Percentiles rank a stretch among this genome's conserved stretches.
Evolutionary conservation across 1,140 invertebrate species (phyloP).

Genomic region (Magallana ariakensis): DNA sequence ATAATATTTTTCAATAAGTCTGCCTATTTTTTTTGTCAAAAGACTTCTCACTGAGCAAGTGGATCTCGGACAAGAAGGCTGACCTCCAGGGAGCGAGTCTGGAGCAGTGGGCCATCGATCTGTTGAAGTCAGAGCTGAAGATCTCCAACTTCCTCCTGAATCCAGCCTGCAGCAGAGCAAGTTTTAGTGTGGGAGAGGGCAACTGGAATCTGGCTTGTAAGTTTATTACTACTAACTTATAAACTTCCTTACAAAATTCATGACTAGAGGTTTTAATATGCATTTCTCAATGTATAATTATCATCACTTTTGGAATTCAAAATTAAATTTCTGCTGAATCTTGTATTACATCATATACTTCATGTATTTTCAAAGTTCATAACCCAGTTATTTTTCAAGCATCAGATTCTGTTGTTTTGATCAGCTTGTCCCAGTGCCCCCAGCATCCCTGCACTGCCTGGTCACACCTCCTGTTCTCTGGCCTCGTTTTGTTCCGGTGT

Average conservation of each 20-base stretch:
- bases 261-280: too few relatives aligned
- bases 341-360: too few relatives aligned
- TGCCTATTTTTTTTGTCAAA: neutral
- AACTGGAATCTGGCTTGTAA: conserved; percentile 51
- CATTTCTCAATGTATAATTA: too few relatives aligned
- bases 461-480: conserved; percentile 39
- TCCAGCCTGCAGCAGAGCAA: conserved; percentile 34
- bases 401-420: neutral
- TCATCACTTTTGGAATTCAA: too few relatives aligned
- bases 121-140: conserved; percentile 45
- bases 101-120: conserved; percentile 36
- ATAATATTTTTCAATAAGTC: neutral
- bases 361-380: too few relatives aligned
- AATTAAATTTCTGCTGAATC: too few relatives aligned
- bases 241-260: too few relatives aligned
- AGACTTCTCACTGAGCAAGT: conserved; percentile 26
- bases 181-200: conserved; percentile 4
- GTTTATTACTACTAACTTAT: neutral
- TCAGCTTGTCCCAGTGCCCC: neutral
- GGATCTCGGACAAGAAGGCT: conserved; percentile 20
- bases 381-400: too few relatives aligned
- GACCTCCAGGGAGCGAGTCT: neutral
- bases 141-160: conserved; percentile 38
- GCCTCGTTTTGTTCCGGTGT: conserved; percentile 45
- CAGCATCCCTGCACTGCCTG: conserved; percentile 45